Evolutionary conservation across 2,797 vertebrate genomes (phyloP), one percentile per base, ranked within the genome.

Genomic region (Phalanger gymnotis): DNA sequence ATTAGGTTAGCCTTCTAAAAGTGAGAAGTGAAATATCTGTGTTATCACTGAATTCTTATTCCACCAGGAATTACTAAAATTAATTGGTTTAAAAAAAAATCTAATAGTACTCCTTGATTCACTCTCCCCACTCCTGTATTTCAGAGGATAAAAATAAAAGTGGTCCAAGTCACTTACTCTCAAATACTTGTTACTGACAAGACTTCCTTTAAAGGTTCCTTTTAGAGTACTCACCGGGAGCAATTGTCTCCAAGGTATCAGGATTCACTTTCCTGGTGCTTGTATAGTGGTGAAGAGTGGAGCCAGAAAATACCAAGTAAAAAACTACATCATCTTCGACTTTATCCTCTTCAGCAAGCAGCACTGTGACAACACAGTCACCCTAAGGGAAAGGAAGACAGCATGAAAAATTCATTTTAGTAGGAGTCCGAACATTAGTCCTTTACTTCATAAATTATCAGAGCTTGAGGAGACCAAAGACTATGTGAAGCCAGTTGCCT

Each of bases 251-350:
- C 98, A 99, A 98, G 25, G 98, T 99, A 96, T 99, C 99, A 97
- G 99, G 98, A 95, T 98, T 99, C 97, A 99, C 98, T 97, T 99
- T 99, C 89, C 99, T 98, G 0, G 99, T 99, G 98, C 99, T 99
- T 98, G 99, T 98, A 97, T 99, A 99, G 98, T 99, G 99, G 92
- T 98, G 99, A 98, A 99, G 99, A 81, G 99, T 99, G 91, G 99
- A 99, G 81, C 99, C 99, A 93, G 99, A 98, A 97, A 99, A 99
- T 95, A 99, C 98, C 98, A 99, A 99, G 98, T 99, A 99, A 98
- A 99, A 99, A 97, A 99, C 99, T 94, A 98, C 99, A 97, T 99
- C 99, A 94, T 99, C 99, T 96, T 99, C 99, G 91, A 99, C 98
- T 91, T 98, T 98, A 98, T 99, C 99, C 91, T 99, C 99, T 96